Base-by-base conservation (phyloP, 2,888 invertebrate genomes). In the Lasioglossum zephyrum region DNA sequence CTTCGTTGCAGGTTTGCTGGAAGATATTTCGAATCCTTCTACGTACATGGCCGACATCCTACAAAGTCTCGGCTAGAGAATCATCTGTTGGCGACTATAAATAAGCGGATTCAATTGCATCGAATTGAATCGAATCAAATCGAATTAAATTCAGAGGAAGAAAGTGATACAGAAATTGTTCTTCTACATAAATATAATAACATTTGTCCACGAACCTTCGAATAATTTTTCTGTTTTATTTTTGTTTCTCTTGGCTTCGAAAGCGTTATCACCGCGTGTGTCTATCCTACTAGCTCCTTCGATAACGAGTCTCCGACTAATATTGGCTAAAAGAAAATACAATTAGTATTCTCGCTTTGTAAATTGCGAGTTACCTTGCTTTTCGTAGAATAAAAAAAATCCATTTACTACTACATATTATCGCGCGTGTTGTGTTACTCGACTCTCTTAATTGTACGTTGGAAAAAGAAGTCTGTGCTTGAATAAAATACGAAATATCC, bases 11-110 rank as follows among this genome's bases (percentile, higher is more conserved):
- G 97, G 96, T 95, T 95, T 97, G 88, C 96, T 97, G 89, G 96
- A 96, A 87, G 97, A 97, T 88, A 96, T 97, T 87, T 95, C 96
- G 44, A 96, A 96, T 89, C 97, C 97, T 70, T 97, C 97, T 90
- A 95, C 95, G 87, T 96, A 96, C 94, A 95, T 97, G 93, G 95
- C 93, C 86, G 96, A 96, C 90, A 93, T 96, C 90, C 93, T 97
- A 91, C 96, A 95, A 91, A 94, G 95, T 92, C 92, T 96, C 69
- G 92, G 92, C 88, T 95, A 92, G 84, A 47, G 13, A 49, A 73
- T 18, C 13, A 39, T 66, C 63, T 41, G 49, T 75, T 18, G n/a
- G 41, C 36, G 22, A 85, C 22, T 73, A 73, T 73, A 66, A 78
- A 69, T 73, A 69, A 39, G 63, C 18, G 36, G 60, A 41, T 11